Evolutionary conservation across 2,888 invertebrate genomes (phyloP), one percentile per base, ranked within the genome.

Genomic region (Eupithecia exiguata): DNA sequence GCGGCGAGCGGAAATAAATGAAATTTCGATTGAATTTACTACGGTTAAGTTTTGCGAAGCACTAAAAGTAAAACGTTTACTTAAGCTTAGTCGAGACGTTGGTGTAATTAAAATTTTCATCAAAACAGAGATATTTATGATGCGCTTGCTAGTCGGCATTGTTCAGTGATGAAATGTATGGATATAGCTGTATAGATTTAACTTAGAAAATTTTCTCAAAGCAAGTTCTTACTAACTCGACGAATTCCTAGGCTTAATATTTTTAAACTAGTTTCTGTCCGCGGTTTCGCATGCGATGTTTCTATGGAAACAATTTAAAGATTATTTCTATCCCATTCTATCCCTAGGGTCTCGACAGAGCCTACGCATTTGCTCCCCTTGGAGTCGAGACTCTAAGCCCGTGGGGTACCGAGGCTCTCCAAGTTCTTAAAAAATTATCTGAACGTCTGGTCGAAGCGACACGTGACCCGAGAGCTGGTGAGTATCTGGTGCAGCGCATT

Each of bases 21-120:
- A 12, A 67, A 43, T 67, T 68, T 46, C 49, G 35, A 68, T 68
- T 49, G 43, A 46, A 68, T 68, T 49, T 49, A 46, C 30, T 30
- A 68, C 43, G 46, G 38, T 18, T 40, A 35, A 61, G 66, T 66
- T 40, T 43, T 25, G 1, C 40, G n/a, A 61, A 61, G 69, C 58
- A 67, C 69, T 38, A 70, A 70, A 65, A 49, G 53, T 53, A 58
- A 65, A 66, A 66, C 71, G 38, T 30, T n/a, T 62, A 30, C 36
- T 68, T 62, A 25, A 46, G 71, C 58, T 74, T 67, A 67, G 67
- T 72, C 49, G 62, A n/a, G 38, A 49, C 61, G 43, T 70, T 66
- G 73, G 62, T 69, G 68, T 78, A 79, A 82, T 81, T 80, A 79
- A 77, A 80, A 79, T 80, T 77, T 81, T 72, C 72, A 74, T 80